Base-by-base conservation (phyloP, 2,113 vertebrate genomes). In the Egretta garzetta region DNA sequence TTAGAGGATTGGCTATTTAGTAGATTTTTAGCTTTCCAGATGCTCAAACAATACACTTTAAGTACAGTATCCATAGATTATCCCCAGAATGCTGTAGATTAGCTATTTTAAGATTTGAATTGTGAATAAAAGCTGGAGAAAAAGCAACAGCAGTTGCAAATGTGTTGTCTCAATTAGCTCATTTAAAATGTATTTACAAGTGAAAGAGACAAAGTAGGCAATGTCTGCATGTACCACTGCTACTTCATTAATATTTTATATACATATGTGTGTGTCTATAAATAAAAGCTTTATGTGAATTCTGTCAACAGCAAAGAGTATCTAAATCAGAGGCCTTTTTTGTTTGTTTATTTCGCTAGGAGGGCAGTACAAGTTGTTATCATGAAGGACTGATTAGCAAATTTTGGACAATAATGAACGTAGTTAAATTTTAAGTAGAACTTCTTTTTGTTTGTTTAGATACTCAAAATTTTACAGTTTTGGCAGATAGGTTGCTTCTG, bases 1-100 rank as follows among this genome's bases (percentile, higher is more conserved):
- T 98, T 98, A 93, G 97, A 81, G 90, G 96, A 87, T 97, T 28
- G 97, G 93, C 92, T 98, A 94, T 98, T 98, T 98, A 96, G 95
- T 97, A 97, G 98, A 94, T 97, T 97, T 98, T 98, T 98, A 97
- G 97, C 90, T 95, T 98, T 97, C 97, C 98, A 98, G 98, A 98
- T 98, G 98, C 98, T 98, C 82, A 85, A 92, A 98, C 98, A 98
- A 98, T 98, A 95, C 66, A 41, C 95, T 96, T 86, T 95, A 98
- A 98, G 93, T 97, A 97, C 96, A 96, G 86, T 97, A 98, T 98
- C 98, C 97, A 96, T 86, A 97, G 96, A 95, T 95, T 97, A 95
- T 95, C 85, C 86, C 73, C 93, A 97, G 72, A 98, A 98, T 95
- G 95, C 93, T 94, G 93, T 91, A 98, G 95, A 98, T 98, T 97